Conservation (phyloP, 2,888 invertebrate genomes). For the Lamellibrachia satsuma region DNA sequence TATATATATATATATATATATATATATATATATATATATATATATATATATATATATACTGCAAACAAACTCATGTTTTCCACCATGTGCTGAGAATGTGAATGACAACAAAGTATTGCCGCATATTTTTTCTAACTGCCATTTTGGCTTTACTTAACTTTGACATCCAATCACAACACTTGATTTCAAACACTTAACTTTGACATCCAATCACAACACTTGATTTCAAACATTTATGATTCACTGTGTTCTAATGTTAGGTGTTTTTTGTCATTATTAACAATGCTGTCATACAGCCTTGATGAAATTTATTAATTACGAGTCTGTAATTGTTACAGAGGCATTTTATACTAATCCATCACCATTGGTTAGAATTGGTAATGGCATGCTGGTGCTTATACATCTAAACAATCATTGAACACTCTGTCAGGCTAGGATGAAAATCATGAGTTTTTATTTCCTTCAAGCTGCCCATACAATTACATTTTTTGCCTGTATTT, state of each 20-base stretch:
- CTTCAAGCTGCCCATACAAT: too few species aligned
- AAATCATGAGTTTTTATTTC: not conserved
- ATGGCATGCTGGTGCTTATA: not conserved
- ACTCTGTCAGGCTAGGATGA: not conserved
- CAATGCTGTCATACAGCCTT: not conserved
- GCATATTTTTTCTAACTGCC: not conserved
- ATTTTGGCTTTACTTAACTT: not conserved
- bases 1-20: not conserved
- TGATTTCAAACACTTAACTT: too few species aligned
- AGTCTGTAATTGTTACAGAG: slow-evolving; percentile 19
- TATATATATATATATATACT: not conserved
- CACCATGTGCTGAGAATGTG: not conserved
- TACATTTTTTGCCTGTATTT: too few species aligned
- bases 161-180: not conserved
- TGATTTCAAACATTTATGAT: too few species aligned
- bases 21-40: not conserved
- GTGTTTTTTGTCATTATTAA: too few species aligned
- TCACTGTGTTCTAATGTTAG: too few species aligned
- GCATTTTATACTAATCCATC: not conserved
- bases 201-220: not conserved
- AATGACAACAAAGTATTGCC: not conserved
- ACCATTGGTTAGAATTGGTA: not conserved
- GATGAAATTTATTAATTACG: not conserved
- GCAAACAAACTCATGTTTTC: not conserved
- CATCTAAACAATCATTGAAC: not conserved